Conservation (phyloP, 2,113 vertebrate genomes). For the Microcebus griseorufus region DNA sequence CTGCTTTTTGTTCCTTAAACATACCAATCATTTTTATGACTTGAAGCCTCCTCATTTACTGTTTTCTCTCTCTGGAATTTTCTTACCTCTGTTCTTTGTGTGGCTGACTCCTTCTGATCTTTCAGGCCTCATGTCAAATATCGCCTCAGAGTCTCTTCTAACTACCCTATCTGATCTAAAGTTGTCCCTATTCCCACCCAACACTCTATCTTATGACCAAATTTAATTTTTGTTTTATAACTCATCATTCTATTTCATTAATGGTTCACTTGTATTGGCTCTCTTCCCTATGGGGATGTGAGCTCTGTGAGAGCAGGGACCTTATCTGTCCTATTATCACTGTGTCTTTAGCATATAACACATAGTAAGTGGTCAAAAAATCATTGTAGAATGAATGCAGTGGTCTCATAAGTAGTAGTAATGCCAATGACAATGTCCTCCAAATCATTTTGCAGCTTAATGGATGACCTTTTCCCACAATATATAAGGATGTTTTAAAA, state of each 20-base stretch:
- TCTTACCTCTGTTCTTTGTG: neutral
- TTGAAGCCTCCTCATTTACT: neutral
- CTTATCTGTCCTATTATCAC: neutral
- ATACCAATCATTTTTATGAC: neutral
- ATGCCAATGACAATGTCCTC: neutral
- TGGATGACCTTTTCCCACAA: neutral
- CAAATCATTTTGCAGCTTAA: constrained; percentile 15
- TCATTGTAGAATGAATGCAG: neutral
- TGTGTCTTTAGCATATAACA: neutral
- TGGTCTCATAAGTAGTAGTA: neutral
- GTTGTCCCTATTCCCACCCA: neutral
- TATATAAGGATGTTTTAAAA: neutral
- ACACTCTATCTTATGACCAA: neutral
- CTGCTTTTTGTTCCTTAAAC: constrained; percentile 20
- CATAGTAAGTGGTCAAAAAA: neutral
- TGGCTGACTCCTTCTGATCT: neutral
- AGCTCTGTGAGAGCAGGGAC: neutral
- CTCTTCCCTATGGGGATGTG: neutral
- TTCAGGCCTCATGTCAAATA: neutral
- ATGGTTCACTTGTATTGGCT: neutral
- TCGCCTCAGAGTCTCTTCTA: neutral
- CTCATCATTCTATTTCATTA: neutral
- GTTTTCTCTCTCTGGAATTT: neutral
- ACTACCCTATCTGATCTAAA: neutral
- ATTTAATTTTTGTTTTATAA: constrained; percentile 42